phyloP scores from a whole-genome alignment of 2,113 vertebrate species.

The Agelaius tricolor region DNA sequence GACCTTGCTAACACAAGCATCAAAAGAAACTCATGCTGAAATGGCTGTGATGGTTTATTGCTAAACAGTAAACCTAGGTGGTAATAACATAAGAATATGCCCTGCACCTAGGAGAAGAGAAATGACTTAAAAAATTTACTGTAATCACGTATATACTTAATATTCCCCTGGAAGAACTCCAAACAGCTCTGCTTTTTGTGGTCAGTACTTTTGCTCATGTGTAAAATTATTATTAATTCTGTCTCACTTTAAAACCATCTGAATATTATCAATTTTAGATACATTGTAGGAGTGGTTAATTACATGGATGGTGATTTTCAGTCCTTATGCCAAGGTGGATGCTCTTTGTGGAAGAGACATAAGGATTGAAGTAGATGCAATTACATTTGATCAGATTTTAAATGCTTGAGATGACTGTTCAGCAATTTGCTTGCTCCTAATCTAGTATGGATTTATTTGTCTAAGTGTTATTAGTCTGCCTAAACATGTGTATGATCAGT shows the following conservation, averaged over 20 bases:
- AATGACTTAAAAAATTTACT: not conserved
- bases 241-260: not conserved
- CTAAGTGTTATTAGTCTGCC: not conserved
- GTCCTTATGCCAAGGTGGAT: not conserved
- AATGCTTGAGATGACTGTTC: not conserved
- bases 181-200: not conserved
- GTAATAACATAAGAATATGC: not conserved
- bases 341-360: not conserved
- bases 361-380: not conserved
- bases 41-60: not conserved
- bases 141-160: fast-evolving
- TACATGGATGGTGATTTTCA: not conserved
- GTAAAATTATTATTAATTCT: not conserved
- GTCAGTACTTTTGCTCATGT: not conserved
- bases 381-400: not conserved
- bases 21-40: not conserved
- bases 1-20: constrained; percentile 2
- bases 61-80: not conserved
- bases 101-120: not conserved
- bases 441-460: constrained; percentile 25
- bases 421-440: constrained; percentile 14
- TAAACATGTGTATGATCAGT: constrained; percentile 42
- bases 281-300: not conserved
- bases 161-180: not conserved
- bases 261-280: not conserved